These are phyloP conservation scores for Gasterosteus aculeatus DNA, from an alignment of 2,113 vertebrate species.

Conservation along the genomic window DNA sequence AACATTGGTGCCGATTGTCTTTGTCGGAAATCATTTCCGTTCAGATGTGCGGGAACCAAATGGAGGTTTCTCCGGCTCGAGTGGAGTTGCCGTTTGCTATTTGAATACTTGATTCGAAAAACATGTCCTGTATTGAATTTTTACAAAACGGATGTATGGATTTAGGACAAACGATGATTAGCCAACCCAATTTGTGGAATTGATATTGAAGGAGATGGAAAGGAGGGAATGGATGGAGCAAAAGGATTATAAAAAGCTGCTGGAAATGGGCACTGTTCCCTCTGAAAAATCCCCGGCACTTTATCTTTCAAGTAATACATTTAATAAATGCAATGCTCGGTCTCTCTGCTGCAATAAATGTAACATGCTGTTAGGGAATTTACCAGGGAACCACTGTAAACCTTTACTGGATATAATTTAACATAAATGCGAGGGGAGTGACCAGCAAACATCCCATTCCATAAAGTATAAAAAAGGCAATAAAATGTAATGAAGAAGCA, in stretches of 20 bases:
- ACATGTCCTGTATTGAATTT: slow-evolving; percentile 11
- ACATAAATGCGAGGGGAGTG: slow-evolving; percentile 1
- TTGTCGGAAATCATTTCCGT: slow-evolving; percentile 31
- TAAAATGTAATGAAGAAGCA: not conserved
- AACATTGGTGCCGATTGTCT: slow-evolving; percentile 21
- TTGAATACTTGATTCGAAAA: slow-evolving; percentile 18
- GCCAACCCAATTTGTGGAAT: slow-evolving; percentile 27
- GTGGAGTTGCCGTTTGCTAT: not conserved
- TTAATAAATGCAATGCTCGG: slow-evolving; percentile 17
- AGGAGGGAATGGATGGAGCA: not conserved
- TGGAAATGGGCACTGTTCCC: slow-evolving; percentile 4
- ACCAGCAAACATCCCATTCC: not conserved
- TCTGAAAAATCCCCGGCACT: slow-evolving; percentile 6
- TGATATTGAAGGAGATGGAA: slow-evolving; percentile 14
- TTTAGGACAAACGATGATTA: slow-evolving; percentile 29
- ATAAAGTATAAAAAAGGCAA: not conserved
- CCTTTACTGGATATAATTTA: slow-evolving; percentile 31
- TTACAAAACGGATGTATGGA: slow-evolving; percentile 27
- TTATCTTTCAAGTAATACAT: slow-evolving; percentile 24
- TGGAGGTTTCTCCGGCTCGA: not conserved
- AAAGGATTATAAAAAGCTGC: not conserved
- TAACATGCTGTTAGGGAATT: slow-evolving; percentile 22
- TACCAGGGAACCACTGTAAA: slow-evolving; percentile 22
- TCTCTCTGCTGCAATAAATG: slow-evolving; percentile 35
- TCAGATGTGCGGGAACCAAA: slow-evolving; percentile 16